Conservation (phyloP, 2,888 invertebrate species). For the Craniophora ligustri region DNA sequence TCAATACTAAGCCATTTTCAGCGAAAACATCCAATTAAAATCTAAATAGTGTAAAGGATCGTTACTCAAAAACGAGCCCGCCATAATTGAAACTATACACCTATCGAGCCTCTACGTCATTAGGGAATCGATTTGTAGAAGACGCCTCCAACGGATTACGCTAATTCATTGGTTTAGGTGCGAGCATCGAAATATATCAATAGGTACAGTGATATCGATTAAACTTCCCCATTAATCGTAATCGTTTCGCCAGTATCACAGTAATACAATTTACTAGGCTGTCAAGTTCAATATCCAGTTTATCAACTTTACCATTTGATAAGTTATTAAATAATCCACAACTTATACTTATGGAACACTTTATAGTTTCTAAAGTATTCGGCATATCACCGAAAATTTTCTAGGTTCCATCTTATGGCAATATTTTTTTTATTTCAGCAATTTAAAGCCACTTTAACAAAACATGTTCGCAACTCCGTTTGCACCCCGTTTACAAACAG, state of each 20-base stretch:
- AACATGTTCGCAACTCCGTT: constrained; percentile 33
- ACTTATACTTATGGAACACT: too few relatives aligned
- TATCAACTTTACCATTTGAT: too few relatives aligned
- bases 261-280: neutral
- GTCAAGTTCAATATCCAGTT: too few relatives aligned
- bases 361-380: too few relatives aligned
- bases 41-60: constrained; percentile 17
- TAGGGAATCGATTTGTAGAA: constrained; percentile 32
- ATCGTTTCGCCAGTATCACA: too few relatives aligned
- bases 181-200: constrained; percentile 1
- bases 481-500: constrained; percentile 10
- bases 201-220: constrained; percentile 5
- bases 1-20: constrained; percentile 20
- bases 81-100: constrained; percentile 28
- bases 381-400: too few relatives aligned
- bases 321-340: too few relatives aligned
- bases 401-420: too few relatives aligned
- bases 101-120: constrained; percentile 4
- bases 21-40: constrained; percentile 26
- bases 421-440: constrained; percentile 23
- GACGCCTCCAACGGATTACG: constrained; percentile 24
- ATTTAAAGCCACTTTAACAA: constrained; percentile 26
- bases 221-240: neutral
- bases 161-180: constrained; percentile 15
- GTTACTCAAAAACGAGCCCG: constrained; percentile 17